Evolutionary conservation across 2,888 invertebrate species (phyloP).

Genomic region (Pharmacophagus antenor): DNA sequence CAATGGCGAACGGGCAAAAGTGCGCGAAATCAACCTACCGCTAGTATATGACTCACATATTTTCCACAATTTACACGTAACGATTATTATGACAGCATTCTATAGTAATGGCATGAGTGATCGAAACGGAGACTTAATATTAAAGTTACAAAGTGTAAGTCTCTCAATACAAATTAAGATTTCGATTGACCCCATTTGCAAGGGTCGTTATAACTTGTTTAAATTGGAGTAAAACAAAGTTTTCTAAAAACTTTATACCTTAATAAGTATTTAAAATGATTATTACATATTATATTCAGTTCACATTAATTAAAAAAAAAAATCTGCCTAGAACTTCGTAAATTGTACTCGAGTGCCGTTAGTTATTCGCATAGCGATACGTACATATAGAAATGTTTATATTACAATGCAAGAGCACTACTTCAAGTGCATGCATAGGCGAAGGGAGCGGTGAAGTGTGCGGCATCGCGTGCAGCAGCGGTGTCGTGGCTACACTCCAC

Average conservation of each 20-base stretch:
- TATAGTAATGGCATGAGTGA: constrained; percentile 38
- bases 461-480: constrained; percentile 64
- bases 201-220: background rate
- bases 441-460: constrained; percentile 53
- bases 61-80: constrained; percentile 55
- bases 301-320: too few relatives aligned
- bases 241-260: too few relatives aligned
- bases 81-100: constrained; percentile 44
- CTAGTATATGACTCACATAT: constrained; percentile 60
- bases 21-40: constrained; percentile 68
- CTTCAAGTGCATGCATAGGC: constrained; percentile 38
- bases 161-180: background rate
- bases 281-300: too few relatives aligned
- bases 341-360: background rate
- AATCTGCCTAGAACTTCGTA: background rate
- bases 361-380: constrained; percentile 7
- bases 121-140: background rate
- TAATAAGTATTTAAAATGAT: too few relatives aligned
- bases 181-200: background rate
- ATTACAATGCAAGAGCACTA: constrained; percentile 19
- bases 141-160: background rate
- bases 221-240: too few relatives aligned
- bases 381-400: constrained; percentile 16
- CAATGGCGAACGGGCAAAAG: constrained; percentile 65
- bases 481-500: constrained; percentile 64